Conservation (phyloP, 2,888 invertebrate genomes). For the Habrosyne pyritoides region DNA sequence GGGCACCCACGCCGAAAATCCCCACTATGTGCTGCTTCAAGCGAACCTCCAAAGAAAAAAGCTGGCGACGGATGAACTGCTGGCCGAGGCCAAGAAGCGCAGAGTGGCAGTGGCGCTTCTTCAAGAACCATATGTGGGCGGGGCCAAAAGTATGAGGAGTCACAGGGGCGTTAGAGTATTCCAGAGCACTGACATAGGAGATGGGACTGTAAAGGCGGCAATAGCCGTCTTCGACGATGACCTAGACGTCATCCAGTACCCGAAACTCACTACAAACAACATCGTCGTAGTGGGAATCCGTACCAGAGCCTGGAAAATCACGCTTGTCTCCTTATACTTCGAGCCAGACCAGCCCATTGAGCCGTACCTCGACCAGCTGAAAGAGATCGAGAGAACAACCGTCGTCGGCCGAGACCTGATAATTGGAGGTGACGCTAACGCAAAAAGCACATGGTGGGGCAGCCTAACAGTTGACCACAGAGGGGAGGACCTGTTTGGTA, state of each 20-base stretch:
- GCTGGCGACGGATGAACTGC: background rate
- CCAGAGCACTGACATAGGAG: background rate
- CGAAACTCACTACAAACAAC: constrained; percentile 8
- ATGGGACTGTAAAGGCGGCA: constrained; percentile 7
- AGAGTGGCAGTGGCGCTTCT: background rate
- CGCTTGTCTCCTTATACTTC: constrained; percentile 22
- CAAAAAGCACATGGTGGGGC: too few relatives aligned
- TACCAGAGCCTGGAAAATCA: constrained; percentile 18
- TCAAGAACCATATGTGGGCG: background rate
- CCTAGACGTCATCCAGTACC: background rate
- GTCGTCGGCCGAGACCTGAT: too few relatives aligned
- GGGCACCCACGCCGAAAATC: background rate
- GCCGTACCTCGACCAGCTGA: constrained; percentile 16
- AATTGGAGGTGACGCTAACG: too few relatives aligned
- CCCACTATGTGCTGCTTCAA: background rate
- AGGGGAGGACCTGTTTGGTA: background rate
- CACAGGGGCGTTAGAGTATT: too few relatives aligned
- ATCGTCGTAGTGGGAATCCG: constrained; percentile 16
- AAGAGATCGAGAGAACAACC: too few relatives aligned
- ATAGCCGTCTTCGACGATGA: constrained; percentile 2
- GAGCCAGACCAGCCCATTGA: constrained; percentile 17
- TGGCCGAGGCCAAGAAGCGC: background rate
- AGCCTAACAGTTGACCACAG: background rate
- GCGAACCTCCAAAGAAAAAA: background rate
- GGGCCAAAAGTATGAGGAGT: too few relatives aligned